Base-by-base conservation (phyloP, 2,113 vertebrate species). In the Erythrolamprus reginae region DNA sequence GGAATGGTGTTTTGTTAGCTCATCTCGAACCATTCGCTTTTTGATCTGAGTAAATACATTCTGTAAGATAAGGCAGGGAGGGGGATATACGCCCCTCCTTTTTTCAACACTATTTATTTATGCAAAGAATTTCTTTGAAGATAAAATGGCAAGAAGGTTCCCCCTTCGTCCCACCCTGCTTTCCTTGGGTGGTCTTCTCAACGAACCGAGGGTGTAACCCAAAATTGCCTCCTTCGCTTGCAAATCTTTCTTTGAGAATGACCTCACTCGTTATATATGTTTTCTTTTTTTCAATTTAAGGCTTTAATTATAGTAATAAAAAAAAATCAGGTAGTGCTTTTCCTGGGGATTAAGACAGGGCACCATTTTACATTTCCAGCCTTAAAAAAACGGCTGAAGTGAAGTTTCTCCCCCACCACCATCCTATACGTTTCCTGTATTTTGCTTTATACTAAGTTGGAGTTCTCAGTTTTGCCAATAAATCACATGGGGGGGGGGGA, bases 171-270 rank as follows among this genome's bases (percentile, higher is more conserved):
- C n/a, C n/a, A n/a, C n/a, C 24, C 42, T 82, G 13, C 3, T 28
- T 90, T 52, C 33, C 70, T 84, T 90, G 91, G 91, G 91, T 88
- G 89, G 89, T 92, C 89, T 90, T 90, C 24, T 70, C 47, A 38
- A 90, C 48, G 77, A 65, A 23, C 38, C 7, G 48, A 88, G 42
- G 38, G 26, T 48, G 50, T 42, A 82, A 86, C 88, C 42, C 47
- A 53, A 58, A 84, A 48, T 10, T 50, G 47, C 0, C 55, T 19
- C 23, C 8, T 21, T 23, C 28, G 0, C 10, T 15, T 23, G 3
- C 26, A 15, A 84, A 19, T 45, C 70, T 17, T n/a, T 15, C 33
- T 83, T 61, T 55, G 13, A 38, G 47, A 82, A 90, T 88, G 86
- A 92, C 48, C 82, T 92, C 55, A 84, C 50, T 88, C 88, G 84